Percentiles rank a stretch among this genome's conserved stretches.
Evolutionary conservation across 1,140 invertebrate species (phyloP).

Genomic region (Nylanderia fulva): DNA sequence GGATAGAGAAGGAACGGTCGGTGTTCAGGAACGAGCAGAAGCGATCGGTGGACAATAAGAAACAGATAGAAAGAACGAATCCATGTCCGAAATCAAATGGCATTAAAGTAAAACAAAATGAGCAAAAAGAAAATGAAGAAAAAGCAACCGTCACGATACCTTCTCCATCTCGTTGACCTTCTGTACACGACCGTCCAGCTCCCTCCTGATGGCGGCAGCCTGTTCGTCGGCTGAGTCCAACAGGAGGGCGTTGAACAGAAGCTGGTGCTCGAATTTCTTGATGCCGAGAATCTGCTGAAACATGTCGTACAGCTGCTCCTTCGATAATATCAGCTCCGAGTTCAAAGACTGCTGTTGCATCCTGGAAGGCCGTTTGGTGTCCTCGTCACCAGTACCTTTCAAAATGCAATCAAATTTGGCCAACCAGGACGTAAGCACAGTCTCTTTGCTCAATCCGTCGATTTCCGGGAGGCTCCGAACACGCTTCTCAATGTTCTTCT

Average conservation of each 20-base stretch:
- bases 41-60: background rate
- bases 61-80: constrained; percentile 18
- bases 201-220: constrained; percentile 99
- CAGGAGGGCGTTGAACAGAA: constrained; percentile 99
- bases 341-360: constrained; percentile 95
- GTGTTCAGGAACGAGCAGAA: constrained; percentile 55
- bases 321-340: constrained; percentile 96
- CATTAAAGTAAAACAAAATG: constrained; percentile 16
- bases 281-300: constrained; percentile 99
- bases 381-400: constrained; percentile 96
- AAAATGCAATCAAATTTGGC: constrained; percentile 99
- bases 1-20: constrained; percentile 52
- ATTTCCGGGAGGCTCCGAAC: constrained; percentile 99
- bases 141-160: constrained; percentile 86
- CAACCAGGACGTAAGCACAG: constrained; percentile 99
- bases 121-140: background rate
- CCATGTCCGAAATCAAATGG: constrained; percentile 31
- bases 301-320: constrained; percentile 99
- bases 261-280: constrained; percentile 99
- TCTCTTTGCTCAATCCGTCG: constrained; percentile 99
- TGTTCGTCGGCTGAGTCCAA: constrained; percentile 99
- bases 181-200: constrained; percentile 98
- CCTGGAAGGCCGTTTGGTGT: constrained; percentile 93
- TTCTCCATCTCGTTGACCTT: constrained; percentile 98
- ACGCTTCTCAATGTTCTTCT: constrained; percentile 98